Percentiles rank a stretch among this genome's conserved stretches.
phyloP scores from a whole-genome alignment of 2,888 invertebrate species.

The Lomographa bimaculata region DNA sequence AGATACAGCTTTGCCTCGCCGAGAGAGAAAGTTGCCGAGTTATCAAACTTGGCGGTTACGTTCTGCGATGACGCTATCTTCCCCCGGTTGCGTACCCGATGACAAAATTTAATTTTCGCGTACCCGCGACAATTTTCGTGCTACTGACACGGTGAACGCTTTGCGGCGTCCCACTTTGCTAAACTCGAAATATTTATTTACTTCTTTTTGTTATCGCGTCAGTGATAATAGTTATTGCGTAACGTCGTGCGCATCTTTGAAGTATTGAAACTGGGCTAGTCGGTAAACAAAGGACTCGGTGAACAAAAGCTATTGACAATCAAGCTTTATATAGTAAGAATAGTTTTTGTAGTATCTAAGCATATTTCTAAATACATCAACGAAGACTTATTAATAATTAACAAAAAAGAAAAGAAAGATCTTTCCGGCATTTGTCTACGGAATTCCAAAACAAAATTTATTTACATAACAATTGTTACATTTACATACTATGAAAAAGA shows the following conservation, averaged over 20 bases:
- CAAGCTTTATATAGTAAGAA: too few species aligned
- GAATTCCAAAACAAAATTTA: too few species aligned
- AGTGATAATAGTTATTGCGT: conserved; percentile 21
- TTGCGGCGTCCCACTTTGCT: conserved; percentile 59
- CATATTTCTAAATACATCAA: too few species aligned
- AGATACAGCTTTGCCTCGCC: conserved; percentile 40
- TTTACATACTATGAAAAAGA: too few species aligned
- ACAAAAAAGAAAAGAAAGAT: too few species aligned
- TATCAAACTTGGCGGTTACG: conserved; percentile 80
- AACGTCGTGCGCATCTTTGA: conserved; percentile 28
- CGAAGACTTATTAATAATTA: too few species aligned
- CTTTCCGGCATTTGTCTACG: too few species aligned
- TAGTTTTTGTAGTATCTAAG: too few species aligned
- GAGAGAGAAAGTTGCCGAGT: conserved; percentile 79
- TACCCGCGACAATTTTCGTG: conserved; percentile 57
- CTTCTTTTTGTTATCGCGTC: conserved; percentile 24
- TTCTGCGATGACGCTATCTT: conserved; percentile 75
- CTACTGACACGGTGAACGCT: conserved; percentile 76
- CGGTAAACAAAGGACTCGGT: conserved; percentile 5
- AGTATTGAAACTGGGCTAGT: conserved; percentile 9
- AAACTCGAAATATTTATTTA: conserved; percentile 46
- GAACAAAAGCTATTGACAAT: too few species aligned
- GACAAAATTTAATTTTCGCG: conserved; percentile 75
- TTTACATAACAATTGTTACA: too few species aligned
- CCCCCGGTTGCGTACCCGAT: conserved; percentile 75